Base-by-base conservation (phyloP, 2,113 vertebrate species). In the Narcine bancroftii region DNA sequence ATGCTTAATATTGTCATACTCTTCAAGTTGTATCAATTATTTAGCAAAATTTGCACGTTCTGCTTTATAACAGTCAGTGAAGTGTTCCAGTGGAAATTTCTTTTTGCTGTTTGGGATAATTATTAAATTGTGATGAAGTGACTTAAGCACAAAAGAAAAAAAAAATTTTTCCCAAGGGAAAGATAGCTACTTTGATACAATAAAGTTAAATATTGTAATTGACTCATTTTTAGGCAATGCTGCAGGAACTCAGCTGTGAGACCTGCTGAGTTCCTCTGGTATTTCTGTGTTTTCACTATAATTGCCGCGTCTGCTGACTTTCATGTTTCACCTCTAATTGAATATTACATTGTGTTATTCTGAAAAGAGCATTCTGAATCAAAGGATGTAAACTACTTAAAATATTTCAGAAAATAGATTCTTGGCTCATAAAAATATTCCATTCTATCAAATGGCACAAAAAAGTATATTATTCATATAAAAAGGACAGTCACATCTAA, bases 401-500 rank as follows among this genome's bases (percentile, higher is more conserved):
- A 87, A 87, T 87, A 36, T 87, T 87, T 87, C 53, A 87, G 33
- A 56, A 87, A 87, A 63, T 87, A 60, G n/a, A 29, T 85, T 85
- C 53, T 85, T 85, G 72, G 72, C 72, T 75, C 13, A 75, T 75
- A n/a, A 75, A 39, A 75, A 75, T 75, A 33, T 60, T 56, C 47
- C 33, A 17, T 15, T 85, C 50, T 87, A n/a, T 33, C 81, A 87
- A 87, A 39, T 33, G 36, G 33, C 81, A 87, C 56, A 87, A 81
- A 36, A 56, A 60, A 19, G 19, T 15, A 60, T 26, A 83, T 60
- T 56, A 87, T 13, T 56, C n/a, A 60, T 60, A 87, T 87, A 60
- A 63, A 75, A 36, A 87, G n/a, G 81, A 83, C 56, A 15, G 21
- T 53, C 17, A 19, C 53, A 39, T 87, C 33, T 87, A 60, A 63